Percentiles rank a stretch among this genome's conserved stretches.
Evolutionary conservation across 2,797 vertebrate genomes (phyloP).

Genomic region (Taeniopygia guttata): DNA sequence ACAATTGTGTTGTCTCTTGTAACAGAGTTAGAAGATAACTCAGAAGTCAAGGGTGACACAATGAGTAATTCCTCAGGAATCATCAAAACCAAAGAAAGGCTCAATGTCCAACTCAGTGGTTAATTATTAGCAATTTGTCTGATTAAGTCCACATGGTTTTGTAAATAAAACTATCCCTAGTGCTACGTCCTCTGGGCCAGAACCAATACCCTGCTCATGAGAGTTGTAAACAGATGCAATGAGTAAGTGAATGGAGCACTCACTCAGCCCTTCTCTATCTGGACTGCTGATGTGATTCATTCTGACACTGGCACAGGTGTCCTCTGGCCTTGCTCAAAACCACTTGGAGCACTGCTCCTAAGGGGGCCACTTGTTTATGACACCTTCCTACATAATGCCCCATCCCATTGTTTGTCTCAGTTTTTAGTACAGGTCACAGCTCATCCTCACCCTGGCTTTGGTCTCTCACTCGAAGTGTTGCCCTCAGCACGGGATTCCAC

Average conservation of each 20-base stretch:
- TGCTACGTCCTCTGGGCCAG: background rate
- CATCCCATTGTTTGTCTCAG: rapidly evolving
- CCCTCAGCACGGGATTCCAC: background rate
- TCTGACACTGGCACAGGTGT: background rate
- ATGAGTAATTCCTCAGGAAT: background rate
- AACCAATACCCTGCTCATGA: background rate
- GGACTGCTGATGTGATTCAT: background rate
- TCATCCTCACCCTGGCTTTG: background rate
- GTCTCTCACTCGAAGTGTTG: background rate
- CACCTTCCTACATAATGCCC: background rate
- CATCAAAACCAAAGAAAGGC: background rate
- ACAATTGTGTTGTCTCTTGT: background rate
- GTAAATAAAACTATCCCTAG: background rate
- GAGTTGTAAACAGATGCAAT: background rate
- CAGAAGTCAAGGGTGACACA: slow-evolving; percentile 12
- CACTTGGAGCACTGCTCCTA: background rate
- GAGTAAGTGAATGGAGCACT: background rate
- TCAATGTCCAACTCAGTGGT: slow-evolving; percentile 56
- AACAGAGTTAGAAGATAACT: background rate
- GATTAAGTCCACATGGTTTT: slow-evolving; percentile 20
- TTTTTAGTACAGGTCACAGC: background rate
- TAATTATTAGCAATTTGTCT: slow-evolving; percentile 65
- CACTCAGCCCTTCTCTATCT: background rate
- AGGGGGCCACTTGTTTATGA: background rate
- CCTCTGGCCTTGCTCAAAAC: background rate